Conservation (phyloP, 1,140 invertebrate genomes). For the Aphis craccivora region DNA sequence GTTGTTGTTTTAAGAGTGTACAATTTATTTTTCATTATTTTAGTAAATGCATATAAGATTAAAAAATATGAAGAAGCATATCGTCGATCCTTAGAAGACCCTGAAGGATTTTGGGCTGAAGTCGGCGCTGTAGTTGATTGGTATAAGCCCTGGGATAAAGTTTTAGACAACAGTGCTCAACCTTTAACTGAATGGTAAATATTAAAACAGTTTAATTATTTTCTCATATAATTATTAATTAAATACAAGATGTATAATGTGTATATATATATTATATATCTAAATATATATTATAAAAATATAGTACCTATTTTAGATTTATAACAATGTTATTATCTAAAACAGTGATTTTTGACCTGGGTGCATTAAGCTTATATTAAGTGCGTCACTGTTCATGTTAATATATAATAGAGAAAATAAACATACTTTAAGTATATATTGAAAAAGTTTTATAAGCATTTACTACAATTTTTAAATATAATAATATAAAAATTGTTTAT, state of each 20-base stretch:
- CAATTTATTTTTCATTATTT: not conserved
- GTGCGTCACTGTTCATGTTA: too few relatives aligned
- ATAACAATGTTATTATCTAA: not conserved
- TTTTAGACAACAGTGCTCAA: conserved; percentile 81
- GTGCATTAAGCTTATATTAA: not conserved
- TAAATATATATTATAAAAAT: not conserved
- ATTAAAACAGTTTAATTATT: not conserved
- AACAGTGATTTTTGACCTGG: not conserved
- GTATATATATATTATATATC: too few relatives aligned
- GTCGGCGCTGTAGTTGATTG: conserved; percentile 77
- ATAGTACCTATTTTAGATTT: not conserved
- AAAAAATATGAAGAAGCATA: conserved; percentile 73
- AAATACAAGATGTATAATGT: not conserved
- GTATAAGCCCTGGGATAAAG: conserved; percentile 82
- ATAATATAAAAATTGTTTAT: too few relatives aligned
- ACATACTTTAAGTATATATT: too few relatives aligned
- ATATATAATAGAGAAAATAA: too few relatives aligned
- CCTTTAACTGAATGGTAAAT: conserved; percentile 90
- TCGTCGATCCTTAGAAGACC: conserved; percentile 75
- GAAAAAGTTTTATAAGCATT: not conserved
- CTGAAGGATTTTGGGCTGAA: conserved; percentile 87
- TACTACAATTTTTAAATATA: not conserved
- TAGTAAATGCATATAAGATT: conserved; percentile 62
- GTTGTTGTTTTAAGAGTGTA: not conserved
- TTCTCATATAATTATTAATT: not conserved